Evolutionary conservation across 2,113 vertebrate species (phyloP).

Genomic region (Sigmodon hispidus): DNA sequence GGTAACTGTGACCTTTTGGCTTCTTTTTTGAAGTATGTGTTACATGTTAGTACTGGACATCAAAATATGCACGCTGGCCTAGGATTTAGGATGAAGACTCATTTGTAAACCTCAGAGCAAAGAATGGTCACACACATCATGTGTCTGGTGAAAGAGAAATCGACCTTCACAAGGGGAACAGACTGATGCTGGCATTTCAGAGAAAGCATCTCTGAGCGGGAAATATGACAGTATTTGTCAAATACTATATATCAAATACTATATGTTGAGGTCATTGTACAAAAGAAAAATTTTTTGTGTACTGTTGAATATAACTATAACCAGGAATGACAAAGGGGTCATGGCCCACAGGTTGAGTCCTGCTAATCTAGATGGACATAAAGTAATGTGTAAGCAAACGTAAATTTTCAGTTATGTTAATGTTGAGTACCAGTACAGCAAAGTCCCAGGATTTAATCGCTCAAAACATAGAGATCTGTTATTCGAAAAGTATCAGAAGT

Average conservation of each 20-base stretch:
- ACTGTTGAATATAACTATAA: not conserved
- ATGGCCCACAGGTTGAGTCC: not conserved
- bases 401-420: not conserved
- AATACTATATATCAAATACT: not conserved
- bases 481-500: not conserved
- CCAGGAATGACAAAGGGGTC: not conserved
- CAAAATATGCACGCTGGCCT: not conserved
- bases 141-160: not conserved
- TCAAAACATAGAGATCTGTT: not conserved
- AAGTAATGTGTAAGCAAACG: not conserved
- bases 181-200: not conserved
- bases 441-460: not conserved
- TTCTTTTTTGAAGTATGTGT: not conserved
- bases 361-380: not conserved
- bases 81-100: not conserved
- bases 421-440: not conserved
- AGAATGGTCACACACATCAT: not conserved
- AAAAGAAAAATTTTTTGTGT: not conserved
- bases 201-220: not conserved
- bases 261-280: not conserved
- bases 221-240: not conserved
- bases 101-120: not conserved
- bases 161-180: not conserved
- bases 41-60: not conserved
- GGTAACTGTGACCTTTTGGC: not conserved